A percentile compares a stretch with the other conserved stretches of the same genome.
phyloP scores from a whole-genome alignment of 2,113 vertebrate species.

The Neopipo cinnamomea region DNA sequence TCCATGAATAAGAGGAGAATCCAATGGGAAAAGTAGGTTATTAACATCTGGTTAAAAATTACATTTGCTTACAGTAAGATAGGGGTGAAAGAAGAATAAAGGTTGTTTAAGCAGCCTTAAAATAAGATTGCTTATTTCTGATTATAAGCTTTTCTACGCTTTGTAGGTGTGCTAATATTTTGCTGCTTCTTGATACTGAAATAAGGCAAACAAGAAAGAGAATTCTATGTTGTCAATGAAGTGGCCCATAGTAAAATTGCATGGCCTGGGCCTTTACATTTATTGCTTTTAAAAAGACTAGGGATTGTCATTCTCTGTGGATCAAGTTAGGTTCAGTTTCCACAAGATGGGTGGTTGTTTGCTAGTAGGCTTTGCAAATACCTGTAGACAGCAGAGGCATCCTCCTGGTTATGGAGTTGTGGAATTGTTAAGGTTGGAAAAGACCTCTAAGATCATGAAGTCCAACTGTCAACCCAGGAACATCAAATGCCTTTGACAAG shows the following conservation, averaged over 20 bases:
- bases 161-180: not conserved
- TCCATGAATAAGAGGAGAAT: not conserved
- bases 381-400: not conserved
- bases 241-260: not conserved
- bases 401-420: not conserved
- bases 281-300: not conserved
- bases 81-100: not conserved
- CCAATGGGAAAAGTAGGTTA: not conserved
- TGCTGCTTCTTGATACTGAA: not conserved
- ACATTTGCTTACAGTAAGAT: not conserved
- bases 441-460: not conserved
- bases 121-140: not conserved
- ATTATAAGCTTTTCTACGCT: not conserved
- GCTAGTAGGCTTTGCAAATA: not conserved
- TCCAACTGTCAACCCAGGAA: not conserved
- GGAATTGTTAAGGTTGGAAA: not conserved
- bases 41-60: not conserved
- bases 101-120: not conserved
- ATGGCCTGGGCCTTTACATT: not conserved
- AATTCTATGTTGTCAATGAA: not conserved
- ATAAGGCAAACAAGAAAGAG: not conserved
- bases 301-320: not conserved
- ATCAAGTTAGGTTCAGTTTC: not conserved
- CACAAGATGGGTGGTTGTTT: not conserved
- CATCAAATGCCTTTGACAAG: not conserved